Conservation (phyloP, 2,797 vertebrate genomes). For the Halcyon leucocephala region DNA sequence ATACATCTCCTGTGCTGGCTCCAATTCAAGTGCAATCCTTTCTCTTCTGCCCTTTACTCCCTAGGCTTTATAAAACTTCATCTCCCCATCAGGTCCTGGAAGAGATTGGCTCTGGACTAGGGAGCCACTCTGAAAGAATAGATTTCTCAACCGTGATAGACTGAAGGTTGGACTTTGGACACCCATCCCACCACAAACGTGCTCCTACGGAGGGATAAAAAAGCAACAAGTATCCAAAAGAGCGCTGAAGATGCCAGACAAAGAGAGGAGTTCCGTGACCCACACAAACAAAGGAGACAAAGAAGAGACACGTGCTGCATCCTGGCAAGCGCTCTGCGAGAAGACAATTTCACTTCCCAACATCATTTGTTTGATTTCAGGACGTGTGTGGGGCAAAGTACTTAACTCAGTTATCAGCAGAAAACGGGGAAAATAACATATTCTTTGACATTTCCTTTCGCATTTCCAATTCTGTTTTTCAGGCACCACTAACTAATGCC, state of each 20-base stretch:
- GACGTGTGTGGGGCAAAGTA: background rate
- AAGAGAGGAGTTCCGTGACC: fast-evolving
- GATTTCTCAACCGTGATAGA: fast-evolving
- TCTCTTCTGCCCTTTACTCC: background rate
- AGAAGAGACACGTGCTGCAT: background rate
- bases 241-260: background rate
- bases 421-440: background rate
- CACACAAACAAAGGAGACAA: background rate
- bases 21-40: background rate
- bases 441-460: background rate
- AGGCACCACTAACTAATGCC: constrained; percentile 4
- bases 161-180: background rate
- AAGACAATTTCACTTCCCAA: background rate
- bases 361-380: background rate
- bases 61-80: background rate
- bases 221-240: background rate
- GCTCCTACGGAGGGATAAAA: background rate
- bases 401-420: background rate
- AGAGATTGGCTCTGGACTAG: background rate
- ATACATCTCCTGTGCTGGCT: fast-evolving
- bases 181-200: fast-evolving
- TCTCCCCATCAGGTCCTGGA: background rate
- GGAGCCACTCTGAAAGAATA: background rate
- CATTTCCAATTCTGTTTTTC: background rate
- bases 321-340: background rate